Percentiles rank a stretch among this genome's conserved stretches.
phyloP scores from a whole-genome alignment of 1,140 invertebrate genomes.

The Penaeus vannamei region DNA sequence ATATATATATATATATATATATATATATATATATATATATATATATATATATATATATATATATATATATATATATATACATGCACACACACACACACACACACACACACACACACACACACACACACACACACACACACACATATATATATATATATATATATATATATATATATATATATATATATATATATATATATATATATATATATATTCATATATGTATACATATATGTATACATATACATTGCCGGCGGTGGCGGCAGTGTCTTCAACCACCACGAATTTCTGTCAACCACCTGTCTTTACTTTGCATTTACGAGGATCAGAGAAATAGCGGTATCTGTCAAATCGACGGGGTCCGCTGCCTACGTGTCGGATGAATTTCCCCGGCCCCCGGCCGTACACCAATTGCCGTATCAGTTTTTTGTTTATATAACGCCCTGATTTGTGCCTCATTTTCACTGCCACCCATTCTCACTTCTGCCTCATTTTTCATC shows the following conservation, averaged over 20 bases:
- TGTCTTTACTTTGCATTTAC: too few species aligned
- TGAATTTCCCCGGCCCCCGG: too few species aligned
- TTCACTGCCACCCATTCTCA: too few species aligned
- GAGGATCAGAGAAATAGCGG: too few species aligned
- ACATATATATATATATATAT: slow-evolving; percentile 21
- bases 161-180: slow-evolving; percentile 6
- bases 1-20: slow-evolving; percentile 33
- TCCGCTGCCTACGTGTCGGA: too few species aligned
- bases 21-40: slow-evolving; percentile 24
- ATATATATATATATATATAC: slow-evolving; percentile 30
- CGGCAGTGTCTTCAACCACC: background rate
- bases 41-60: slow-evolving; percentile 28
- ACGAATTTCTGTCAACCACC: background rate
- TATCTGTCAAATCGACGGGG: too few species aligned
- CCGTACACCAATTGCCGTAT: too few species aligned
- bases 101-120: background rate
- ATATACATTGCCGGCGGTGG: background rate
- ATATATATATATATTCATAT: slow-evolving; percentile 28
- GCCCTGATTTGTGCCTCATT: too few species aligned
- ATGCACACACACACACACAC: background rate
- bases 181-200: background rate
- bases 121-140: background rate
- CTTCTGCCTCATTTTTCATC: too few species aligned
- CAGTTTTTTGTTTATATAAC: too few species aligned
- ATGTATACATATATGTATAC: slow-evolving; percentile 5